These are phyloP conservation scores for Agonopterix subpropinquella DNA, from an alignment of 2,888 invertebrate genomes.

Conservation along the genomic window DNA sequence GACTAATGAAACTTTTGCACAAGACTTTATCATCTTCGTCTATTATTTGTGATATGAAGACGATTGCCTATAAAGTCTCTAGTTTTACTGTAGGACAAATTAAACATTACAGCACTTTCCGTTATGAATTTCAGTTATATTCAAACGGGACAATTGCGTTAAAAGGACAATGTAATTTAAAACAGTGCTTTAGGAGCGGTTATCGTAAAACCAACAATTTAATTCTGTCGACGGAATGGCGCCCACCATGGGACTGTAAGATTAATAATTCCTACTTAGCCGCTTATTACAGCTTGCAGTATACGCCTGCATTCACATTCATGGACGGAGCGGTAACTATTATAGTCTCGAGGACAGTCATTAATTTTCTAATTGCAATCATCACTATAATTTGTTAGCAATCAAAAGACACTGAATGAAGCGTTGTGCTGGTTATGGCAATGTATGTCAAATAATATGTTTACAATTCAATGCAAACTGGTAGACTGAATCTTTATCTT, in stretches of 20 bases:
- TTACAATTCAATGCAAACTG: too few relatives aligned
- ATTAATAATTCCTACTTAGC: slow-evolving; percentile 36
- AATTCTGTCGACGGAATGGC: slow-evolving; percentile 32
- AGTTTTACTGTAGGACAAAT: neutral
- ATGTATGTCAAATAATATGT: too few relatives aligned
- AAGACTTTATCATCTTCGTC: slow-evolving; percentile 10
- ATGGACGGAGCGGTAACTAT: neutral
- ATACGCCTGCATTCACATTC: neutral
- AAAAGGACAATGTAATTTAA: neutral
- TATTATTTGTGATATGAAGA: too few relatives aligned
- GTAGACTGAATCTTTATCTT: too few relatives aligned
- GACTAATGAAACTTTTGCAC: slow-evolving; percentile 19
- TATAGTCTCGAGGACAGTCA: too few relatives aligned
- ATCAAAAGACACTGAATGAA: too few relatives aligned
- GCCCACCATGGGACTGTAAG: slow-evolving; percentile 42
- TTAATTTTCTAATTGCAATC: too few relatives aligned
- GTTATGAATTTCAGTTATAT: neutral
- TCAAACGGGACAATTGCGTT: neutral
- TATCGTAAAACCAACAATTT: slow-evolving; percentile 21
- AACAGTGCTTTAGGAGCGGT: slow-evolving; percentile 9
- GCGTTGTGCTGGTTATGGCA: too few relatives aligned
- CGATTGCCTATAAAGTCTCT: too few relatives aligned
- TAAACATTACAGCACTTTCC: neutral
- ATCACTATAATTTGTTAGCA: too few relatives aligned
- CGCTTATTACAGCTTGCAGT: slow-evolving; percentile 24